Conservation (phyloP, 2,113 vertebrate genomes). For the Tupaia chinensis region DNA sequence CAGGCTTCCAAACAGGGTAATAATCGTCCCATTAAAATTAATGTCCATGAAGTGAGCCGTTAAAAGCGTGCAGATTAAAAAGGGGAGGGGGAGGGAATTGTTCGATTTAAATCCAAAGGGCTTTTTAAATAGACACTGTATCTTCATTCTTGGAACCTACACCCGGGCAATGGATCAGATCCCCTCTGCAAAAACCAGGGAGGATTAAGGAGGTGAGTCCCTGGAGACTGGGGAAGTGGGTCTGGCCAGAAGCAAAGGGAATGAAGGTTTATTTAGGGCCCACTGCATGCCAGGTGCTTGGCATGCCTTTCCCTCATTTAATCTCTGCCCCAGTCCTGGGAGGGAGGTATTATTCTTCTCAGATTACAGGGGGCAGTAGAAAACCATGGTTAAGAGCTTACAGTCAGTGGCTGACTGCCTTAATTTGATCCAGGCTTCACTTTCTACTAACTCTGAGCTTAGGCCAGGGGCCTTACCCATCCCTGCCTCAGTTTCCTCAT, state of each 20-base stretch:
- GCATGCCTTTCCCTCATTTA: constrained; percentile 71
- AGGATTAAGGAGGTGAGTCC: constrained; percentile 76
- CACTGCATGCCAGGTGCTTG: constrained; percentile 75
- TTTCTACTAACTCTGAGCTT: not conserved
- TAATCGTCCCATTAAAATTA: constrained; percentile 86
- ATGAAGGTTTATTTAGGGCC: constrained; percentile 69
- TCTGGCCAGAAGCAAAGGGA: constrained; percentile 71
- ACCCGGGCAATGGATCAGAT: constrained; percentile 65
- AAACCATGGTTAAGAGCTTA: constrained; percentile 60
- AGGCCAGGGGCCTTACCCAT: not conserved
- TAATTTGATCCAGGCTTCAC: not conserved
- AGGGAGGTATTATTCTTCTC: constrained; percentile 68
- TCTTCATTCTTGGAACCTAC: constrained; percentile 80
- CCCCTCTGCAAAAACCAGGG: constrained; percentile 59
- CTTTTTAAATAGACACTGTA: constrained; percentile 83
- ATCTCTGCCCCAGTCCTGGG: constrained; percentile 65
- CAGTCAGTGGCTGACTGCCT: not conserved
- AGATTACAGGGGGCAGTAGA: constrained; percentile 80
- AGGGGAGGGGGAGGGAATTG: constrained; percentile 48
- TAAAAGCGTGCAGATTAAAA: constrained; percentile 84
- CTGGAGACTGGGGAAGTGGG: constrained; percentile 46
- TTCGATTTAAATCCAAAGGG: constrained; percentile 81
- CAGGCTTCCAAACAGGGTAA: constrained; percentile 84
- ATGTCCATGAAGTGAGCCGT: constrained; percentile 85
- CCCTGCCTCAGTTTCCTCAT: constrained; percentile 47